These are phyloP conservation scores for Drosophila lacteicornis DNA, from an alignment of 1,140 invertebrate genomes.

Conservation along the genomic window DNA sequence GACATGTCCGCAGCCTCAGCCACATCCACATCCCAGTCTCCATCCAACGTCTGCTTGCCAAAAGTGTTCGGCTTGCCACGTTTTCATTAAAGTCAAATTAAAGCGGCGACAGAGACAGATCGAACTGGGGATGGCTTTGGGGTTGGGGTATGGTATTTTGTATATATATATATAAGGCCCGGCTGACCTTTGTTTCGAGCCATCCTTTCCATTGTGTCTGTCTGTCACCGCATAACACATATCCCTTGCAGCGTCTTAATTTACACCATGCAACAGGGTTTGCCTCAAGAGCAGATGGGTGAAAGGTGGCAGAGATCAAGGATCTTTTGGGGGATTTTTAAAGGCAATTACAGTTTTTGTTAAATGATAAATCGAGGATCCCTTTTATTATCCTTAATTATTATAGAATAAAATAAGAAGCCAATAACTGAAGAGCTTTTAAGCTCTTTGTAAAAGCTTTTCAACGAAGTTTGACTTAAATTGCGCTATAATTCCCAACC, in stretches of 20 bases:
- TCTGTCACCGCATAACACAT: slow-evolving; percentile 54
- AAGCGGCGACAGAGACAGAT: slow-evolving; percentile 47
- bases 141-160: not conserved
- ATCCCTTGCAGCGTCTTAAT: slow-evolving; percentile 47
- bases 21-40: not conserved
- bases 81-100: slow-evolving; percentile 67
- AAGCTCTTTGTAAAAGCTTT: no score
- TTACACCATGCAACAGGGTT: slow-evolving; percentile 29
- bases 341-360: not conserved
- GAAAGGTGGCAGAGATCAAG: not conserved
- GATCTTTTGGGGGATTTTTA: not conserved
- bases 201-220: slow-evolving; percentile 58
- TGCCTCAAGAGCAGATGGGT: not conserved
- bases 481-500: not conserved
- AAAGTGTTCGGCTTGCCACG: slow-evolving; percentile 57
- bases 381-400: not conserved
- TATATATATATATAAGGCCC: slow-evolving; percentile 38
- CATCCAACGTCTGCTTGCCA: slow-evolving; percentile 32
- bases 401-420: no score
- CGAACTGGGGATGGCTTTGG: slow-evolving; percentile 19
- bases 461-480: no score
- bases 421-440: no score
- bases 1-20: slow-evolving; percentile 33
- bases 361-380: not conserved
- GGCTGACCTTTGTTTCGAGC: slow-evolving; percentile 53